Conservation (phyloP, 2,797 vertebrate genomes). For the Argentina silus region DNA sequence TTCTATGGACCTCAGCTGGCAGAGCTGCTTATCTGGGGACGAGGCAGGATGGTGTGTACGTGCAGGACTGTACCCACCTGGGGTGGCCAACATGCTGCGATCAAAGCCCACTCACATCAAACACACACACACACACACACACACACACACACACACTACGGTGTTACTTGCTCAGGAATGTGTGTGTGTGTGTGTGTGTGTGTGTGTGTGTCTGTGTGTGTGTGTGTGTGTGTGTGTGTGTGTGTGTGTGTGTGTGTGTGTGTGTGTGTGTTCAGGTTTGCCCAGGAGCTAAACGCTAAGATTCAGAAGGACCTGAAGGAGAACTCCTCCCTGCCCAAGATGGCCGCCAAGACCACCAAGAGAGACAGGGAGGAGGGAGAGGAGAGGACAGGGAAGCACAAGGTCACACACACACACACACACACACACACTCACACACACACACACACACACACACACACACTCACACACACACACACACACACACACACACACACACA, state of each 20-base stretch:
- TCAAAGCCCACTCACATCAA: slow-evolving; percentile 30
- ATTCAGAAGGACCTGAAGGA: slow-evolving; percentile 69
- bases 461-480: background rate
- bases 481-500: slow-evolving; percentile 7
- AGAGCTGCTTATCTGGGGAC: no score
- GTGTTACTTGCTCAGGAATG: no score
- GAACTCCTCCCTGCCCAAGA: slow-evolving; percentile 57
- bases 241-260: background rate
- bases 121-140: slow-evolving; percentile 2
- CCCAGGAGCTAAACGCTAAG: slow-evolving; percentile 82
- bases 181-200: background rate
- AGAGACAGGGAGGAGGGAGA: slow-evolving; percentile 62
- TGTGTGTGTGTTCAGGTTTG: slow-evolving; percentile 70
- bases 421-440: background rate
- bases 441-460: slow-evolving; percentile 33
- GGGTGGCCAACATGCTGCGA: slow-evolving; percentile 28
- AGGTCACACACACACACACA: background rate
- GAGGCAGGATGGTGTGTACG: slow-evolving; percentile 28
- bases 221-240: background rate
- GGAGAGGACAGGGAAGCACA: slow-evolving; percentile 55
- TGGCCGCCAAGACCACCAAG: slow-evolving; percentile 36
- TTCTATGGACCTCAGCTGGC: no score
- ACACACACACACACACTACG: background rate
- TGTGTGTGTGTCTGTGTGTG: background rate
- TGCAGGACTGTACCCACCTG: slow-evolving; percentile 30